A percentile compares a stretch with the other conserved stretches of the same genome.
phyloP scores from a whole-genome alignment of 2,797 vertebrate genomes.

The Phoebastria nigripes region DNA sequence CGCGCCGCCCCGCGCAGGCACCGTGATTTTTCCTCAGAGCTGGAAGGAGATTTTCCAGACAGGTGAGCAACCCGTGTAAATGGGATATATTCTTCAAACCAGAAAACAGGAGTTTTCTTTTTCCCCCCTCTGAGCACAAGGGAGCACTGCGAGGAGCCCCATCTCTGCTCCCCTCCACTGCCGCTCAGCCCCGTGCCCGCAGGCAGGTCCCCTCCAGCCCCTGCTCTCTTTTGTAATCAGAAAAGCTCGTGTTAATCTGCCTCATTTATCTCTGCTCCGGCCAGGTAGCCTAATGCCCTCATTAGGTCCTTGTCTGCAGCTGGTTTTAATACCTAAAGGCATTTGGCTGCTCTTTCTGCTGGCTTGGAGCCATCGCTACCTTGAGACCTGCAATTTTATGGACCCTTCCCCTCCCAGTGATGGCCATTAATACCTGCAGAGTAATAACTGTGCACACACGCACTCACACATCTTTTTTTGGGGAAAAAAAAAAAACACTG shows the following conservation, averaged over 20 bases:
- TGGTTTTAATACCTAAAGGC: background rate
- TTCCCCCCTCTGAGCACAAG: rapidly evolving
- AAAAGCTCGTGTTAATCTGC: background rate
- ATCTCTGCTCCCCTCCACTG: background rate
- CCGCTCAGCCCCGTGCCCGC: rapidly evolving
- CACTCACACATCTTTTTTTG: background rate
- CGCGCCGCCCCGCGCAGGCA: rapidly evolving
- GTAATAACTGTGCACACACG: background rate
- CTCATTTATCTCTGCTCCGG: background rate
- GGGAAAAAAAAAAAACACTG: rapidly evolving
- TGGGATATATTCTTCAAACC: background rate
- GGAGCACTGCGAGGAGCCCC: background rate
- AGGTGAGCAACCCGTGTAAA: rapidly evolving
- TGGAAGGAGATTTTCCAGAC: background rate
- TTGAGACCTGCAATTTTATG: background rate
- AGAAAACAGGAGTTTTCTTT: background rate
- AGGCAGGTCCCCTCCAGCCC: background rate
- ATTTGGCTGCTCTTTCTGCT: background rate
- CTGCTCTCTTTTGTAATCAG: background rate
- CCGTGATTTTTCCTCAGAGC: rapidly evolving
- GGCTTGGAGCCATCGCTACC: background rate
- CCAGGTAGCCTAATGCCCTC: background rate
- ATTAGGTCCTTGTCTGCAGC: background rate
- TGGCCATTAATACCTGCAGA: background rate
- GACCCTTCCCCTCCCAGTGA: background rate